Evolutionary conservation across 2,797 vertebrate species (phyloP).

Genomic region (Tamandua tetradactyla): DNA sequence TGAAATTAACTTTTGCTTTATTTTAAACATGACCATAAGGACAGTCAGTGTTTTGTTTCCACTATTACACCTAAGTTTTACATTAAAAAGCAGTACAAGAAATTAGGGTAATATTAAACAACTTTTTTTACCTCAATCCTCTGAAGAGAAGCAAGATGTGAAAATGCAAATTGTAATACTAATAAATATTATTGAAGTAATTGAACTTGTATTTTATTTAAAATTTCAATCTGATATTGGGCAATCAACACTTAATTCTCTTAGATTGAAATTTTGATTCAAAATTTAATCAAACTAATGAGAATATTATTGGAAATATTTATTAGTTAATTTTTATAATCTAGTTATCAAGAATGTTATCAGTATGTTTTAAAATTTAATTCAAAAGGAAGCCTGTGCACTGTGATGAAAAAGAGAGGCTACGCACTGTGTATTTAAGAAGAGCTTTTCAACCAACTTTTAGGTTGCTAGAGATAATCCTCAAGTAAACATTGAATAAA

Average conservation of each 20-base stretch:
- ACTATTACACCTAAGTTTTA: not conserved
- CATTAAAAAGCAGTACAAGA: not conserved
- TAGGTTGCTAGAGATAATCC: not conserved
- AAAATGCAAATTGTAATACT: not conserved
- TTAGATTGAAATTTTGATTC: not conserved
- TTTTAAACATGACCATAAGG: not conserved
- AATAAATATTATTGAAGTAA: not conserved
- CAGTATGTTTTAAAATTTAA: not conserved
- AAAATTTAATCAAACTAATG: not conserved
- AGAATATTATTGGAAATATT: not conserved
- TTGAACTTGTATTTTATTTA: not conserved
- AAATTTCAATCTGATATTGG: not conserved
- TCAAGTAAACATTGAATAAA: not conserved
- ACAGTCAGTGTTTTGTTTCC: not conserved
- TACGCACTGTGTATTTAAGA: not conserved
- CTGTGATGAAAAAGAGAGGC: not conserved
- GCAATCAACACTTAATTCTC: not conserved
- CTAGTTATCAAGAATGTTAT: not conserved
- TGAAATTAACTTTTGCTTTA: conserved; percentile 8
- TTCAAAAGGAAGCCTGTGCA: not conserved
- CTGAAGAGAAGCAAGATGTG: not conserved
- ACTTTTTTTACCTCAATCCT: not conserved
- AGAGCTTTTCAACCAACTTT: not conserved
- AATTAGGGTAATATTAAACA: not conserved
- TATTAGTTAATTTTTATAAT: not conserved